These are phyloP conservation scores for Talpa occidentalis DNA, from an alignment of 2,113 vertebrate genomes.

Conservation along the genomic window DNA sequence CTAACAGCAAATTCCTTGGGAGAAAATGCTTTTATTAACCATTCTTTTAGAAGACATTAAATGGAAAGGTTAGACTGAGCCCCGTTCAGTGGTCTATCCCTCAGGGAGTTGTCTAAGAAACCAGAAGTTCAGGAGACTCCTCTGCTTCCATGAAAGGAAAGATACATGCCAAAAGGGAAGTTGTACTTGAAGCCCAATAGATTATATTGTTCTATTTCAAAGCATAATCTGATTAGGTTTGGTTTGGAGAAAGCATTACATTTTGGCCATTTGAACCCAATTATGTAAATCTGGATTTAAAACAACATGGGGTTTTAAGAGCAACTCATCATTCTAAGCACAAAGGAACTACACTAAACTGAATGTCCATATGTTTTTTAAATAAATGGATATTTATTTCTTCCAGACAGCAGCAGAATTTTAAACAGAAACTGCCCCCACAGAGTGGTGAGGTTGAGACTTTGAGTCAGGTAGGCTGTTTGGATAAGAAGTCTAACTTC, in stretches of 20 bases:
- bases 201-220: constrained; percentile 1
- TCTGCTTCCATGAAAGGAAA: neutral
- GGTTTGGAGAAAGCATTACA: neutral
- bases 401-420: neutral
- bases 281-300: neutral
- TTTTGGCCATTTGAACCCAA: constrained; percentile 6
- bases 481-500: neutral
- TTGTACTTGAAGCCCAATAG: neutral
- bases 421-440: constrained; percentile 43
- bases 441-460: neutral
- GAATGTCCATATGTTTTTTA: neutral
- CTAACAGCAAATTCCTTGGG: neutral
- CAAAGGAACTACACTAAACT: neutral
- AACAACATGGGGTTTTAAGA: neutral
- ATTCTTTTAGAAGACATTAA: neutral
- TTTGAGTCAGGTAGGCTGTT: constrained; percentile 12
- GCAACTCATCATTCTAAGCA: neutral
- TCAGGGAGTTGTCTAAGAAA: neutral
- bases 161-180: neutral
- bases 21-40: neutral
- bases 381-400: neutral
- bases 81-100: neutral
- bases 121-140: neutral
- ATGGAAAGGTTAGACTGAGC: neutral
- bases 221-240: neutral